Evolutionary conservation across 1,140 invertebrate genomes (phyloP), one percentile per base, ranked within the genome.

Genomic region (Ptiloglossa arizonensis): DNA sequence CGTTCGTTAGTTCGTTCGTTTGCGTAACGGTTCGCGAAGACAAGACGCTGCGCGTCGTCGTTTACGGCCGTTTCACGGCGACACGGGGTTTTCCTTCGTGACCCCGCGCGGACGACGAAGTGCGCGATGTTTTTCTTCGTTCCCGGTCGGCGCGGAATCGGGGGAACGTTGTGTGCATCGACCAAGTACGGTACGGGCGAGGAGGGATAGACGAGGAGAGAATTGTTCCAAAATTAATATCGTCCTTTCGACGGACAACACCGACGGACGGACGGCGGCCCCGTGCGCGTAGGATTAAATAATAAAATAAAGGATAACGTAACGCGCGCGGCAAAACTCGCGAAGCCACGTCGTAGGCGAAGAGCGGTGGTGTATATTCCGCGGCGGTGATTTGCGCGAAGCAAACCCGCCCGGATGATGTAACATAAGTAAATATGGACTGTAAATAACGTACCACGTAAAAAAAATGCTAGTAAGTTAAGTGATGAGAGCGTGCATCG

Each of bases 381-480:
- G 82, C 80, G 89, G 87, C n/a, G n/a, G n/a, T n/a, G 89, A 87
- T 90, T 91, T 88, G 90, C 87, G 82, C 82, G 70, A 79, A 75
- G 89, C 87, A 89, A 91, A 89, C 82, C 54, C 84, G 84, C 76
- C 86, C 59, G 90, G 87, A 91, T 91, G 89, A 91, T 93, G 92
- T 93, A 93, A 92, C 88, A 92, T 92, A 93, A 92, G 90, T 92
- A 92, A 92, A 93, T 93, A 93, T 91, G 90, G 86, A 92, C 83
- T 93, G 92, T 93, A 93, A 93, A 93, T 93, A 93, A 90, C 91
- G 88, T 92, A 92, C 87, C 90, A 90, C 89, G 89, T 91, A 90
- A 91, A n/a, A n/a, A n/a, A n/a, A n/a, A 91, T 13, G 85, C 86
- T 92, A 89, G 89, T 91, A 91, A 91, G 90, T 92, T 92, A 91